Percentiles rank a stretch among this genome's conserved stretches.
These are phyloP conservation scores for Labrus mixtus DNA, from an alignment of 2,113 vertebrate species.

Conservation along the genomic window DNA sequence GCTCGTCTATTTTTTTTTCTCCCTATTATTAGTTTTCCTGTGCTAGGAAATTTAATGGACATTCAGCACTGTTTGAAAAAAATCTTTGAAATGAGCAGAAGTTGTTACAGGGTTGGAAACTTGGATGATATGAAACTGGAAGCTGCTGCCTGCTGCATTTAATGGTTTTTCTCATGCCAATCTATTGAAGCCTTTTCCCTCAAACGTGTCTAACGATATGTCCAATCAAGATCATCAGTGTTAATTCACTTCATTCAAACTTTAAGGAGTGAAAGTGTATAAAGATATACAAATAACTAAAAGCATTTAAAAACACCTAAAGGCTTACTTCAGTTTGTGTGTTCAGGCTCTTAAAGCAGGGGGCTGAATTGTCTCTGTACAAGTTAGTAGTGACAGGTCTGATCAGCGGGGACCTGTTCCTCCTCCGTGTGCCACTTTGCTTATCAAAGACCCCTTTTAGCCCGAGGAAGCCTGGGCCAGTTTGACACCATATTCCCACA, in stretches of 20 bases:
- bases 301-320: background rate
- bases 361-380: constrained; percentile 48
- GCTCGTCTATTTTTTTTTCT: no score
- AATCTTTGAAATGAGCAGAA: no score
- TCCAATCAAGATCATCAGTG: no score
- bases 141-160: no score
- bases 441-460: constrained; percentile 78
- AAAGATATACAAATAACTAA: background rate
- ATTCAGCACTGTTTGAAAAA: no score
- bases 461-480: constrained; percentile 62
- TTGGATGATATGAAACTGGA: no score
- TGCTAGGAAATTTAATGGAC: no score
- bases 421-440: constrained; percentile 67
- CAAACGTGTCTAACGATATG: no score
- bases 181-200: no score
- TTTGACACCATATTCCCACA: constrained; percentile 67
- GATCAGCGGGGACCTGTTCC: constrained; percentile 71
- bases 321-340: background rate
- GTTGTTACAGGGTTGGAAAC: no score
- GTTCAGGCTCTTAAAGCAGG: background rate
- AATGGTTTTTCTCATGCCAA: no score
- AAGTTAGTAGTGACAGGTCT: constrained; percentile 74
- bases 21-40: no score
- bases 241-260: background rate
- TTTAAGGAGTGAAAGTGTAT: background rate